These are phyloP conservation scores for Halcyon senegalensis DNA, from an alignment of 2,113 vertebrate species.

Conservation along the genomic window DNA sequence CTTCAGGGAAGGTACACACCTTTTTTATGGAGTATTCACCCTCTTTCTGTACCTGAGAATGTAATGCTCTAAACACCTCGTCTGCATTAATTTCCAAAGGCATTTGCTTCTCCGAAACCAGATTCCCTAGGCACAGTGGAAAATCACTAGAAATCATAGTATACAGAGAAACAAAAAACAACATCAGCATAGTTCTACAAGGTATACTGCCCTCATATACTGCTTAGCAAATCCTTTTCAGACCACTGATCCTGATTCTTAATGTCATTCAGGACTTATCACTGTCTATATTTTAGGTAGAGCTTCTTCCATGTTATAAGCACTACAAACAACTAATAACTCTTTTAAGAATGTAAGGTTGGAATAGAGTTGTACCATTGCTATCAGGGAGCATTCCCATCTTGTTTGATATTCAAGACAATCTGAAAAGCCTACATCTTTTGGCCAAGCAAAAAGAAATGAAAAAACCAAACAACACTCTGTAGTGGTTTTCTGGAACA, in stretches of 20 bases:
- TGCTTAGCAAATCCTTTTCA: not conserved
- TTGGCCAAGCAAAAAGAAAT: not conserved
- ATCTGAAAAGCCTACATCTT: not conserved
- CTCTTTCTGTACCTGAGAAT: not conserved
- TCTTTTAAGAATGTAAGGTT: not conserved
- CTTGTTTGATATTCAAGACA: not conserved
- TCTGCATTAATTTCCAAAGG: not conserved
- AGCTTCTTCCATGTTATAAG: not conserved
- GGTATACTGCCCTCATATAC: not conserved
- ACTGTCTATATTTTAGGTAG: not conserved
- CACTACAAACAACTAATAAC: not conserved
- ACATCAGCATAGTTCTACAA: not conserved
- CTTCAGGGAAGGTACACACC: not conserved
- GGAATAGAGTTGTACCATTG: not conserved
- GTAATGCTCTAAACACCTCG: not conserved
- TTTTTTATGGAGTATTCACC: not conserved
- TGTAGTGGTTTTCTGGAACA: not conserved
- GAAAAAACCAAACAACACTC: accelerated
- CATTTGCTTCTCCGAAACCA: not conserved
- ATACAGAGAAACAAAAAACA: not conserved
- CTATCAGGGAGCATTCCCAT: not conserved
- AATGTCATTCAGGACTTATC: not conserved
- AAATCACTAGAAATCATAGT: not conserved
- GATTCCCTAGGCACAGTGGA: not conserved
- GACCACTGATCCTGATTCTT: not conserved